These are phyloP conservation scores for Alosa alosa DNA, from an alignment of 2,113 vertebrate species.

Conservation along the genomic window DNA sequence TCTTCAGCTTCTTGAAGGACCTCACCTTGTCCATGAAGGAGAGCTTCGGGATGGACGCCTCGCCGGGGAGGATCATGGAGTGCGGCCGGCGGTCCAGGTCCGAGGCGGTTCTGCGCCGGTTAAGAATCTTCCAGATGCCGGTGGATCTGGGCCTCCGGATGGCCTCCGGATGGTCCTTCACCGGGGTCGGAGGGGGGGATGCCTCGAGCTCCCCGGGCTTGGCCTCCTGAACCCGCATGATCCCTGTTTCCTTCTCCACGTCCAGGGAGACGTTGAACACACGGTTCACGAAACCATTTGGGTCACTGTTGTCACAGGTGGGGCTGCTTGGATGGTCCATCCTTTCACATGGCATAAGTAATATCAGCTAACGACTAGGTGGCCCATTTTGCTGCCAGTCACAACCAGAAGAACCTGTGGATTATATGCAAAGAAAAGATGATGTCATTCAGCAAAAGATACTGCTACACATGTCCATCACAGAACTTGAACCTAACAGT, in stretches of 20 bases:
- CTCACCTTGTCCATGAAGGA: constrained; percentile 84
- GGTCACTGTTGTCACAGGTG: constrained; percentile 57
- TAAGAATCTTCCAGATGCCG: constrained; percentile 86
- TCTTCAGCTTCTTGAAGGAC: constrained; percentile 80
- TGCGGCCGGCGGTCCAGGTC: constrained; percentile 76
- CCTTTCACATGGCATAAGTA: constrained; percentile 65
- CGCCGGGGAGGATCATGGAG: constrained; percentile 86
- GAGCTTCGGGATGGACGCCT: constrained; percentile 75
- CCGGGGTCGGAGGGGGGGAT: constrained; percentile 55
- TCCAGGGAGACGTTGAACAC: constrained; percentile 74
- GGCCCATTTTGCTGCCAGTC: constrained; percentile 50
- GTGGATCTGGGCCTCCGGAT: constrained; percentile 72
- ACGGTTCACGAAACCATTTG: constrained; percentile 81
- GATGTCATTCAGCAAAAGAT: not conserved
- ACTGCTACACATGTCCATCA: not conserved
- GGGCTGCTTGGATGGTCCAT: constrained; percentile 76
- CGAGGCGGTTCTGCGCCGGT: constrained; percentile 70
- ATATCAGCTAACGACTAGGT: constrained; percentile 65
- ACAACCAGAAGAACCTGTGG: not conserved
- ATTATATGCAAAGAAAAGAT: not conserved
- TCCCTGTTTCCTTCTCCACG: constrained; percentile 65
- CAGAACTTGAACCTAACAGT: not conserved
- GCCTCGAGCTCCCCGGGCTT: constrained; percentile 54
- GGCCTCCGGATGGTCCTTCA: constrained; percentile 67
- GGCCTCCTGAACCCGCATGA: constrained; percentile 65